Base-by-base conservation (phyloP, 1,140 invertebrate species). In the Campoletis sonorensis region DNA sequence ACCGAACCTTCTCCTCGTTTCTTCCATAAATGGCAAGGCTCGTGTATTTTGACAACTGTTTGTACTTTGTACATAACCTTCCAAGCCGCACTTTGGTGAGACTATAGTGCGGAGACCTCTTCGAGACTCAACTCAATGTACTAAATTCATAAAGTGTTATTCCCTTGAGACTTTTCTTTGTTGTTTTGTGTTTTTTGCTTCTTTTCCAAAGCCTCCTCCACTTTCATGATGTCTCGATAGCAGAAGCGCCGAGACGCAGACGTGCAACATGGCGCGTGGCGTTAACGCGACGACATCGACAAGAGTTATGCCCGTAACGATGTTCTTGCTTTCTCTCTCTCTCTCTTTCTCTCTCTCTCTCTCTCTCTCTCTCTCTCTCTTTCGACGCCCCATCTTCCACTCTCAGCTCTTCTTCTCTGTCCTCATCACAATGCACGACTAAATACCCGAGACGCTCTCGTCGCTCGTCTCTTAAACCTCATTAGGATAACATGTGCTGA, bases 211-310 rank as follows among this genome's bases (percentile, higher is more conserved):
- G 11, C 40, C 40, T 45, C 40, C 11, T 45, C 23, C 13, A 21
- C 82, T 49, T 64, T 58, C 78, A 84, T 91, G 85, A 7, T 88
- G 68, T 81, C 89, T 89, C 90, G 90, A 45, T 88, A 85, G 84
- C 82, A 86, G 84, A 88, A 87, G 86, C 88, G 89, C 86, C 84
- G 87, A 86, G 87, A 91, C 90, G 90, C 90, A 91, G 89, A 90
- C 90, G 90, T 92, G 90, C 89, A 91, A 91, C 89, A 90, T 90
- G 88, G 89, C 89, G 88, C 85, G 84, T 84, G 64, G 71, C 82
- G 83, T 85, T 40, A 67, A 67, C 61, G 23, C 61, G 61, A 64
- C 61, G 61, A 64, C 61, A 21, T n/a, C n/a, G n/a, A n/a, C n/a
- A n/a, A 64, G 61, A 21, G 8, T 26, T 11, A 21, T 64, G 18